Base-by-base conservation (phyloP, 2,888 invertebrate genomes). In the Anthoptus insignis region DNA sequence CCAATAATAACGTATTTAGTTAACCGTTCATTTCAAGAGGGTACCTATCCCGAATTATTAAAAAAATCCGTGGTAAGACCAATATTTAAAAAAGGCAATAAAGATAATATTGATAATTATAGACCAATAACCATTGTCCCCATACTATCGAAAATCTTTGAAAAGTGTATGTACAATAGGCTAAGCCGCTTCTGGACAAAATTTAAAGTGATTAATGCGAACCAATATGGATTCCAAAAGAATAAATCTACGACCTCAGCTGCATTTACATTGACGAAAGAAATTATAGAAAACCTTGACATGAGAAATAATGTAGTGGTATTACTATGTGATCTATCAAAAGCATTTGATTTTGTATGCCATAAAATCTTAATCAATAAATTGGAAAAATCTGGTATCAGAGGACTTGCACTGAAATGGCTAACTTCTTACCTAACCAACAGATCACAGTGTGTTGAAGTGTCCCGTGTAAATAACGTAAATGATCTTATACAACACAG, bases 91-190 rank as follows among this genome's bases (percentile, higher is more conserved):
- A 53, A 53, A 34, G 19, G 32, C 11, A 16, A 56, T 14, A 22
- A n/a, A 14, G 1, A 27, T 1, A 16, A 29, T 11, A 19, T 42
- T 21, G 9, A 3, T 19, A 56, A 42, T 14, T 56, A 56, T 27
- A 24, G 42, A 9, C 42, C 56, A 29, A 16, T 57, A 6, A 19
- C 57, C n/a, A 42, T 57, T 13, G 16, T 57, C 14, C 29, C 45
- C 8, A n/a, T 45, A 4, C 8, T 57, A 5, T 42, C 57, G 19
- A 42, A 57, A 14, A n/a, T 29, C 0, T 19, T 57, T 4, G 57
- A 57, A 39, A 57, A 57, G 29, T 27, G 45, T 19, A 57, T 57
- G 57, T 24, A 16, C 1, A 45, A 5, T 13, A 21, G 57, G 3
- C 29, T 57, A 19, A 8, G 13, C 3, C 4, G 11, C 9, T 57